These are phyloP conservation scores for Channa maculata DNA, from an alignment of 2,113 vertebrate genomes.

Conservation along the genomic window DNA sequence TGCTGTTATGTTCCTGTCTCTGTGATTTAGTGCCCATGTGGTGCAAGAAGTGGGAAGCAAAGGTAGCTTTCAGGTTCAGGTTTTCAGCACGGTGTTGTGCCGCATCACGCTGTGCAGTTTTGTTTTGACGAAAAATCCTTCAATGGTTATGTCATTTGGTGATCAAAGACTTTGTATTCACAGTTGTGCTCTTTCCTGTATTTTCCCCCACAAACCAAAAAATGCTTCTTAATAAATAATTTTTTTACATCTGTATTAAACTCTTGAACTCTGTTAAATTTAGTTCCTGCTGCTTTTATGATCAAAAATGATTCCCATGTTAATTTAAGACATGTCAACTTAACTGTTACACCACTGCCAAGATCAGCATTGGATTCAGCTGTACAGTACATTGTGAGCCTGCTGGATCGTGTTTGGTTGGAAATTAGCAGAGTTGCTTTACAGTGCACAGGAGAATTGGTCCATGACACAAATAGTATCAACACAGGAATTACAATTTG, in stretches of 20 bases:
- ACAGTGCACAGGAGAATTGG: neutral
- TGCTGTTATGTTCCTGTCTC: constrained; percentile 72
- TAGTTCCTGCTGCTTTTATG: constrained; percentile 3
- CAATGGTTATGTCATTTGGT: constrained; percentile 1
- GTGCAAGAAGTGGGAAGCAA: constrained; percentile 50
- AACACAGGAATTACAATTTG: too few relatives aligned
- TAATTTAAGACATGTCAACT: neutral
- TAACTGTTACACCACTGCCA: neutral
- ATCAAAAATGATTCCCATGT: neutral
- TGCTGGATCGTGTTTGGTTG: neutral
- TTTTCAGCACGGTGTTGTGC: constrained; percentile 14
- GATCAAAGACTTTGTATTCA: constrained; percentile 19
- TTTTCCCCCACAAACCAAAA: neutral
- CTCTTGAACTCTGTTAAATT: neutral
- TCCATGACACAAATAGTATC: too few relatives aligned
- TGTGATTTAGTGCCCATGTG: constrained; percentile 70
- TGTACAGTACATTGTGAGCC: neutral
- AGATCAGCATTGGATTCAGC: neutral
- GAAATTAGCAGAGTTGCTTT: neutral
- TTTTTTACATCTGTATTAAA: neutral
- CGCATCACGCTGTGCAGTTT: constrained; percentile 13
- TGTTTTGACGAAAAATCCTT: constrained; percentile 20
- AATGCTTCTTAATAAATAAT: neutral
- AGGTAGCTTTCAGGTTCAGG: constrained; percentile 46
- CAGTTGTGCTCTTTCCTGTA: neutral